Evolutionary conservation across 2,888 invertebrate species (phyloP).

Genomic region (Brachylomia viminalis): DNA sequence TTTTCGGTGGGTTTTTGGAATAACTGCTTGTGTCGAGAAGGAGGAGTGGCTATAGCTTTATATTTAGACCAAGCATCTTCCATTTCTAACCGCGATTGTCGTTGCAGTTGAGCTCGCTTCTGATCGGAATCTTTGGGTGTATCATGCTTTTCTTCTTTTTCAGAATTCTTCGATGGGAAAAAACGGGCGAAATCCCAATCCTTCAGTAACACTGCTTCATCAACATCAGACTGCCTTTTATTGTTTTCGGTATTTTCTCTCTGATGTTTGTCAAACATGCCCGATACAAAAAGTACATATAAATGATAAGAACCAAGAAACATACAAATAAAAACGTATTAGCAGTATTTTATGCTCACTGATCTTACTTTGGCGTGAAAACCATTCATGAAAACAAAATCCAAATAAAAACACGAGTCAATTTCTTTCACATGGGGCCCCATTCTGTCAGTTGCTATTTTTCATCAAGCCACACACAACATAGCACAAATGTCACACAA

Average conservation of each 20-base stretch:
- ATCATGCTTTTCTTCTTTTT: conserved; percentile 81
- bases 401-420: conserved; percentile 49
- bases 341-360: conserved; percentile 81
- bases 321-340: conserved; percentile 64
- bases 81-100: conserved; percentile 87
- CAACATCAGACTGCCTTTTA: conserved; percentile 91
- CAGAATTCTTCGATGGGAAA: conserved; percentile 91
- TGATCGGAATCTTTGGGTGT: conserved; percentile 84
- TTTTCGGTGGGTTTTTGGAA: conserved; percentile 82
- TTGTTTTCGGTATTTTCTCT: conserved; percentile 83
- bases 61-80: conserved; percentile 87
- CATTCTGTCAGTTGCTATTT: conserved; percentile 59
- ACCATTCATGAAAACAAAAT: conserved; percentile 59
- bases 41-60: conserved; percentile 86
- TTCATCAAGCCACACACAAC: conserved; percentile 65
- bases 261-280: conserved; percentile 85
- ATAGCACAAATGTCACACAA: conserved; percentile 61
- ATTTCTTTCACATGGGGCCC: conserved; percentile 49
- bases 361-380: conserved; percentile 89
- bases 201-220: conserved; percentile 95
- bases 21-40: conserved; percentile 83
- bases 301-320: conserved; percentile 79
- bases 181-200: conserved; percentile 97
- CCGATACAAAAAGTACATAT: conserved; percentile 87
- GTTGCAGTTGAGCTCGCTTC: conserved; percentile 83